Evolutionary conservation across 1,140 invertebrate species (phyloP).

Genomic region (Lasioglossum albipes): DNA sequence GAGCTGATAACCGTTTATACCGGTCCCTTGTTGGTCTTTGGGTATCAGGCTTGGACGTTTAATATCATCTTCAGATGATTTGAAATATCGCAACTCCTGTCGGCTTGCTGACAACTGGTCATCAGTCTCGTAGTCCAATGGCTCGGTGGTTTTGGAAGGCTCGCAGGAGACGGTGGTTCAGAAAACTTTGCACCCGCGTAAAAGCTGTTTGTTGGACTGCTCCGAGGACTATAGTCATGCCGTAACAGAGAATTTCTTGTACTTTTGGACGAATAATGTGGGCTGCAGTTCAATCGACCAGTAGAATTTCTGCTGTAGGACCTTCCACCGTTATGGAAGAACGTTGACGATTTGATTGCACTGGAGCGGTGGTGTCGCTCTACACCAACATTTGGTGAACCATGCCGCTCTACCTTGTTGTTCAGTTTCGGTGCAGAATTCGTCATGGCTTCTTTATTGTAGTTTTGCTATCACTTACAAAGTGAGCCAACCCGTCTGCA

Average conservation of each 20-base stretch:
- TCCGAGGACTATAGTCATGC: conserved; percentile 66
- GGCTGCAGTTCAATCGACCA: conserved; percentile 69
- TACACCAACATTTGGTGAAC: conserved; percentile 70
- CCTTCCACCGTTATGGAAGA: conserved; percentile 46
- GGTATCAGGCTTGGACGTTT: conserved; percentile 81
- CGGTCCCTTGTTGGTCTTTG: conserved; percentile 36
- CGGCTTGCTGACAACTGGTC: conserved; percentile 64
- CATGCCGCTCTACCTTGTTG: conserved; percentile 74
- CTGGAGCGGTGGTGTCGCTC: conserved; percentile 60
- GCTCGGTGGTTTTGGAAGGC: conserved; percentile 82
- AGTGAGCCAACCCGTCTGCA: conserved; percentile 42
- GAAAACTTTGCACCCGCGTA: conserved; percentile 84
- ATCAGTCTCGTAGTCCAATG: conserved; percentile 78
- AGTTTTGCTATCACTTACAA: conserved; percentile 21
- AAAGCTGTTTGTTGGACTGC: conserved; percentile 78
- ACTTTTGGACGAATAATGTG: conserved; percentile 61
- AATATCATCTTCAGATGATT: conserved; percentile 82
- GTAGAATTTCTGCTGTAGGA: conserved; percentile 48
- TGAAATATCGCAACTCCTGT: conserved; percentile 72
- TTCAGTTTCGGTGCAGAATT: conserved; percentile 76
- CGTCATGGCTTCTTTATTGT: conserved; percentile 69
- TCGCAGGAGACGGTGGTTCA: conserved; percentile 82
- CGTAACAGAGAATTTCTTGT: conserved; percentile 65
- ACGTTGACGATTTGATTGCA: conserved; percentile 64
- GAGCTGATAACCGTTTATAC: conserved; percentile 37